A percentile compares a stretch with the other conserved stretches of the same genome.
These are phyloP conservation scores for Meloe dianella DNA, from an alignment of 2,888 invertebrate genomes.

Conservation along the genomic window DNA sequence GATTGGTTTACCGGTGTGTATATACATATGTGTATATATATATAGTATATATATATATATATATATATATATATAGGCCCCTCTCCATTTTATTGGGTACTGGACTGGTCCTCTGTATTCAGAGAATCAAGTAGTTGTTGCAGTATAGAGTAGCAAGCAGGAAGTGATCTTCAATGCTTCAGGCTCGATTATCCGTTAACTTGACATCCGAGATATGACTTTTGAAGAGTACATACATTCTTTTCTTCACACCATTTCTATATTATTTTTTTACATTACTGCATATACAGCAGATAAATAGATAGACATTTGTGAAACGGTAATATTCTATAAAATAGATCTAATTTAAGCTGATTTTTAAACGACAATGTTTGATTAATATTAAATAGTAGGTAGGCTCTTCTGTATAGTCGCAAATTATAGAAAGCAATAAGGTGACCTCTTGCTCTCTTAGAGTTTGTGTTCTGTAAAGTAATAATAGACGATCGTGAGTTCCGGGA, in stretches of 20 bases:
- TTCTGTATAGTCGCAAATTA: conserved; percentile 36
- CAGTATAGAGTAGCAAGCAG: too few species aligned
- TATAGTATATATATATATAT: conserved; percentile 19
- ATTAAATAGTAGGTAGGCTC: neutral
- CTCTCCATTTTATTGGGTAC: conserved; percentile 17
- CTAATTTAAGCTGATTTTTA: conserved; percentile 1
- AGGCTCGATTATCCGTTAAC: conserved; percentile 40
- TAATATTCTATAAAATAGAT: conserved; percentile 3
- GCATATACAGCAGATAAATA: neutral
- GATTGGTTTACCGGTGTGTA: conserved; percentile 26
- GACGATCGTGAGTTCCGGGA: conserved; percentile 45
- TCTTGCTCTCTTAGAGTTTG: conserved; percentile 43
- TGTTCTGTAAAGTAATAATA: conserved; percentile 43
- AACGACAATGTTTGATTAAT: conserved; percentile 10
- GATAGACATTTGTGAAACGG: neutral
- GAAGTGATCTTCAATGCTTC: conserved; percentile 37
- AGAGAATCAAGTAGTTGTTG: conserved; percentile 28
- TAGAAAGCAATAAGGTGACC: conserved; percentile 47
- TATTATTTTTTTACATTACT: neutral
- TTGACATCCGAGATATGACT: conserved; percentile 35
- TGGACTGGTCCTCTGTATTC: conserved; percentile 18
- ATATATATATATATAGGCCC: conserved; percentile 13
- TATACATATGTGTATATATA: neutral
- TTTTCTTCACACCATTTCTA: conserved; percentile 7
- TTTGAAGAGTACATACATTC: conserved; percentile 26